Conservation (phyloP, 1,140 invertebrate species). For the Armadillidium nasatum region DNA sequence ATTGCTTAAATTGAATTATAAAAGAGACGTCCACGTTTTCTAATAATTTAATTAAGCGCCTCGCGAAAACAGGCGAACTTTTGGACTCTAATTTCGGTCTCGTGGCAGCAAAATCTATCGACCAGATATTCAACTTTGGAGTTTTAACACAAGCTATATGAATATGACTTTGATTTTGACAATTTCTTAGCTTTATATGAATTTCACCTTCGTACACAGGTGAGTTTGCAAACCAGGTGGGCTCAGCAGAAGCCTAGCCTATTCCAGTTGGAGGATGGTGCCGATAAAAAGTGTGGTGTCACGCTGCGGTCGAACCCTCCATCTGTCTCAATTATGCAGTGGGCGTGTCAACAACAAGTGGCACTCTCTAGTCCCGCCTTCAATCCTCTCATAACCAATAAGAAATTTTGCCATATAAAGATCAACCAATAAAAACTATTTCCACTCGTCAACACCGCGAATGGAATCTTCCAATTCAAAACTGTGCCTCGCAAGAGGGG, state of each 20-base stretch:
- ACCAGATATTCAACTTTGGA: too few species aligned
- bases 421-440: not conserved
- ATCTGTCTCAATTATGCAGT: conserved; percentile 3
- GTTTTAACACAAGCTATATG: too few species aligned
- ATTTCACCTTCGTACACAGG: not conserved
- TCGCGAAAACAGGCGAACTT: too few species aligned
- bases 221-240: not conserved
- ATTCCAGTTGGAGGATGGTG: conserved; percentile 2
- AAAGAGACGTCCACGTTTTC: too few species aligned
- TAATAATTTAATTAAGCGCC: too few species aligned
- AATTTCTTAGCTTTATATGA: too few species aligned
- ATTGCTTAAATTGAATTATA: too few species aligned
- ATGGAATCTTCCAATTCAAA: not conserved
- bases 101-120: too few species aligned
- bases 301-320: not conserved
- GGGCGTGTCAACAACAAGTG: not conserved
- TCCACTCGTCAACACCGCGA: not conserved
- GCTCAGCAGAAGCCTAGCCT: not conserved
- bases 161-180: too few species aligned
- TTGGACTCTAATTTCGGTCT: too few species aligned
- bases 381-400: not conserved
- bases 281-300: conserved; percentile 1
- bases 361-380: not conserved
- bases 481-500: not conserved
- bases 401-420: not conserved